Conservation (phyloP, 1,140 invertebrate genomes). For the Cyphomyrmex costatus region DNA sequence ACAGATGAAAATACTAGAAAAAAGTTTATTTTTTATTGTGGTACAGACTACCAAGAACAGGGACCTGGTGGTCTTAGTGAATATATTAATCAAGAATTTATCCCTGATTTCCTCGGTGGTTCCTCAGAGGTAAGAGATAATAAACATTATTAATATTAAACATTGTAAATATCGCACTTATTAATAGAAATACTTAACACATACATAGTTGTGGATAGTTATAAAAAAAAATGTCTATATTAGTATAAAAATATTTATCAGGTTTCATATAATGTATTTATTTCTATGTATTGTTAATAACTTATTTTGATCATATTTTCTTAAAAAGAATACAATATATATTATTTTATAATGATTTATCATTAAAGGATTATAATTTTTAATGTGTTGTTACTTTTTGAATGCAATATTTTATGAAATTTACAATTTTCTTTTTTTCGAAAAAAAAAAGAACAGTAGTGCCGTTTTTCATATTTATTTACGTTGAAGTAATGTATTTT, state of each 20-base stretch:
- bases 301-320: background rate
- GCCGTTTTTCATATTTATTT: slow-evolving; percentile 41
- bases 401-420: background rate
- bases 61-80: slow-evolving; percentile 92
- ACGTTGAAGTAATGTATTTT: slow-evolving; percentile 65
- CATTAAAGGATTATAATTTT: background rate
- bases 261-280: background rate
- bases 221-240: background rate
- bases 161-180: background rate
- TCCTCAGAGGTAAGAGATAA: slow-evolving; percentile 91
- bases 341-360: background rate
- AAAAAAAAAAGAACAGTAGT: slow-evolving; percentile 26
- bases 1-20: slow-evolving; percentile 97
- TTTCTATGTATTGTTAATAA: background rate
- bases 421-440: background rate
- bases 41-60: slow-evolving; percentile 93
- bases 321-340: background rate
- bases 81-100: slow-evolving; percentile 94
- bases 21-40: slow-evolving; percentile 97
- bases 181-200: slow-evolving; percentile 37
- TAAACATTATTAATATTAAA: slow-evolving; percentile 62
- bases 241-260: slow-evolving; percentile 2
- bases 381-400: background rate
- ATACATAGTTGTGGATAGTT: background rate
- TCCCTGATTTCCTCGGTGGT: slow-evolving; percentile 97